Conservation (phyloP, 2,797 vertebrate species). For the Prunella strophiata region DNA sequence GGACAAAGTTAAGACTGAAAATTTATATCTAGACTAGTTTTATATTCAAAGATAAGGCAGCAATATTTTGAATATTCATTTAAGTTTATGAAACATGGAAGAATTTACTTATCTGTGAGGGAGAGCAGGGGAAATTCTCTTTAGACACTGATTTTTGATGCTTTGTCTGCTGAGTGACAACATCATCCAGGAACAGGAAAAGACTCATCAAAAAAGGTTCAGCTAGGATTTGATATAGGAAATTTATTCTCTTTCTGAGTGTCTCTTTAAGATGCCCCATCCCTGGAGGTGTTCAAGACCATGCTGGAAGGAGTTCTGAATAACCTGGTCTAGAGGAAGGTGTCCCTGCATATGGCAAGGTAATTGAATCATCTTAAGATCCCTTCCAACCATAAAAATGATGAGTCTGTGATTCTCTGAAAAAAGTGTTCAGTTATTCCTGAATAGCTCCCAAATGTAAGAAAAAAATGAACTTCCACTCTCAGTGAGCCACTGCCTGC, state of each 20-base stretch:
- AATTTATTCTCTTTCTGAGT: not conserved
- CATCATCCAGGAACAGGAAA: not conserved
- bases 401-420: not conserved
- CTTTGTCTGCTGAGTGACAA: not conserved
- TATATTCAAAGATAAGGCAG: not conserved
- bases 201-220: not conserved
- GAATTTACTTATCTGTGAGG: not conserved
- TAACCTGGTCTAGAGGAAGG: not conserved
- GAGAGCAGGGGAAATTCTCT: not conserved
- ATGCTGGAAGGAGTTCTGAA: not conserved
- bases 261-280: not conserved
- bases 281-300: not conserved
- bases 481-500: not conserved
- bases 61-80: not conserved
- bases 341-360: not conserved
- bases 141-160: not conserved
- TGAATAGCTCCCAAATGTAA: not conserved
- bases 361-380: not conserved
- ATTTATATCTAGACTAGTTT: not conserved
- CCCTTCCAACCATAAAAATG: rapidly evolving
- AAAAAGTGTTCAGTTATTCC: not conserved
- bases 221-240: rapidly evolving
- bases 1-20: not conserved
- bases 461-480: not conserved
- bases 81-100: not conserved